Conservation (phyloP, 2,113 vertebrate genomes). For the Phylloscopus trochiloides region DNA sequence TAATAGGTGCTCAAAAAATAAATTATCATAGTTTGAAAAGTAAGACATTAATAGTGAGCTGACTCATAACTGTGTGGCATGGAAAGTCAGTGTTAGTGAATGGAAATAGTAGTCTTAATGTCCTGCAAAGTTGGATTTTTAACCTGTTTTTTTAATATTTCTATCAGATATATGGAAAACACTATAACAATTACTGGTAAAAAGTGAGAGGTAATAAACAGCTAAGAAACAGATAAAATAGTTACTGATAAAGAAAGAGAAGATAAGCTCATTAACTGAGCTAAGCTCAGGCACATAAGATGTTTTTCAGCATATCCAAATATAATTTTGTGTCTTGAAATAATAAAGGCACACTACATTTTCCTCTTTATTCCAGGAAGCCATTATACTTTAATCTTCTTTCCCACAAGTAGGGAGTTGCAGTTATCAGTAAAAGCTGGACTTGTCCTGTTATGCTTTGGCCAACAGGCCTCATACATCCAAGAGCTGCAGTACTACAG, state of each 20-base stretch:
- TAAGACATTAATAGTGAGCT: not conserved
- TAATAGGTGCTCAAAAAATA: not conserved
- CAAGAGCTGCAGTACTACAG: not conserved
- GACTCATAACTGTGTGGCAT: not conserved
- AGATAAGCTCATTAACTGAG: not conserved
- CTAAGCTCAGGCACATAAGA: not conserved
- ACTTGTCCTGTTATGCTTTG: not conserved
- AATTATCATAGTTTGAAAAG: not conserved
- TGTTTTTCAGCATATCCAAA: not conserved
- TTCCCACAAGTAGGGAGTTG: not conserved
- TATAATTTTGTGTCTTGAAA: not conserved
- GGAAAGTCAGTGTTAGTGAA: not conserved
- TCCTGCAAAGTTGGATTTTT: not conserved
- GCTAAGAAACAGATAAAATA: not conserved
- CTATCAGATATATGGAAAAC: not conserved
- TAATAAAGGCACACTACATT: not conserved
- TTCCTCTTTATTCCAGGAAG: not conserved
- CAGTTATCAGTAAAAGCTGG: not conserved
- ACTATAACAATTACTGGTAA: not conserved
- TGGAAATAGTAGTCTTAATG: not conserved
- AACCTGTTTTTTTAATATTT: not conserved
- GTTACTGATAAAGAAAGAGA: not conserved
- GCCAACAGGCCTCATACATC: not conserved
- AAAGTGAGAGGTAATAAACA: not conserved
- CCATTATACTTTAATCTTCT: not conserved